phyloP scores from a whole-genome alignment of 1,140 invertebrate species.

The Pectinophora gossypiella region DNA sequence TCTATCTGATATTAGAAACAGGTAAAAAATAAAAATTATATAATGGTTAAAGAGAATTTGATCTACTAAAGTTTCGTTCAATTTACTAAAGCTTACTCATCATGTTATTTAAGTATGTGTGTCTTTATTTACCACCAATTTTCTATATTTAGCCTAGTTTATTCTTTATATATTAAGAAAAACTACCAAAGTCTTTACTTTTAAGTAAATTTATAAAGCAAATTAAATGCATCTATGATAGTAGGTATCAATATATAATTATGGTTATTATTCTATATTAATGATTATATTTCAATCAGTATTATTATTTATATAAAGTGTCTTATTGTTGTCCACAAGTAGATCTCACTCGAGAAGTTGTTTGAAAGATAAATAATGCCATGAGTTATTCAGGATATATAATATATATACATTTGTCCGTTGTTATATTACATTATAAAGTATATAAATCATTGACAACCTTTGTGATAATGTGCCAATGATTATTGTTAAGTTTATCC shows the following conservation, averaged over 20 bases:
- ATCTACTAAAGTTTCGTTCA: too few relatives aligned
- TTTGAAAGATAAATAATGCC: background rate
- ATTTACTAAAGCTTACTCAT: too few relatives aligned
- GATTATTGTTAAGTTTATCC: conserved; percentile 48
- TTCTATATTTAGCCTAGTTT: background rate
- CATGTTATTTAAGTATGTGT: too few relatives aligned
- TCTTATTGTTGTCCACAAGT: background rate
- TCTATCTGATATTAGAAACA: too few relatives aligned
- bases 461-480: conserved; percentile 73
- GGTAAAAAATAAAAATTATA: too few relatives aligned
- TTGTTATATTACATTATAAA: background rate
- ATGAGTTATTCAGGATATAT: background rate
- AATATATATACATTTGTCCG: background rate
- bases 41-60: too few relatives aligned
- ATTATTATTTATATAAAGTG: background rate
- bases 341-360: background rate
- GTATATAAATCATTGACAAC: conserved; percentile 61
- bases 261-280: background rate
- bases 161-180: conserved; percentile 2
- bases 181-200: conserved; percentile 25
- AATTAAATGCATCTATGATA: too few relatives aligned
- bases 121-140: conserved; percentile 1
- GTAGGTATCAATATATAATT: background rate
- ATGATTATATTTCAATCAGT: background rate
- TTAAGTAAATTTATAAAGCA: conserved; percentile 3